Evolutionary conservation across 2,888 invertebrate species (phyloP), one percentile per base, ranked within the genome.

Genomic region (Anticlea derivata): DNA sequence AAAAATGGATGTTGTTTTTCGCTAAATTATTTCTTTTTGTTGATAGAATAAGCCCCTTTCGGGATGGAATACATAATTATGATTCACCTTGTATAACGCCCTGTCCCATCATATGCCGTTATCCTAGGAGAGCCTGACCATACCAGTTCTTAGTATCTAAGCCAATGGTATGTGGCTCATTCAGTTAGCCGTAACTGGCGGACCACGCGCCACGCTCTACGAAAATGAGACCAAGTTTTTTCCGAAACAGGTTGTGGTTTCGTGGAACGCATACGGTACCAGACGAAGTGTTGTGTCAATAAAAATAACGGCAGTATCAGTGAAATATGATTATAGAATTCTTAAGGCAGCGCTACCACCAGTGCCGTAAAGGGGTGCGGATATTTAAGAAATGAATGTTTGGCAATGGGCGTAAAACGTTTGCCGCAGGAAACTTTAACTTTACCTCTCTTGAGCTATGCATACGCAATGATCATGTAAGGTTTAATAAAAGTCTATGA

Each of bases 101-200:
- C 43, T 50, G 60, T 52, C 48, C 50, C 45, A 38, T 45, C 49
- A 54, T 56, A 61, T 50, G 63, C 78, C 79, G 80, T 77, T 79
- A 79, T 75, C 73, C 75, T 68, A 69, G 63, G 41, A 47, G 46
- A 47, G 44, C 61, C 45, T 55, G 46, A 53, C 52, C 64, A 63
- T 76, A 79, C 78, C 79, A 73, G 80, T 78, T 70, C 63, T 70
- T 58, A 47, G 60, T 54, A 67, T 65, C 64, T 43, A 61, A 60
- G 61, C 54, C 53, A 60, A 58, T 61, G 66, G 66, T 67, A 73
- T 68, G 70, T 51, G 58, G 58, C 57, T 49, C 48, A 57, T 54
- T 60, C 62, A 62, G 62, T 62, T 60, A 62, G 43, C 49, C 52
- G 60, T 47, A 48, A 50, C 50, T 65, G 61, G 66, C 67, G 68